Base-by-base conservation (phyloP, 2,113 vertebrate genomes). In the Fukomys damarensis region DNA sequence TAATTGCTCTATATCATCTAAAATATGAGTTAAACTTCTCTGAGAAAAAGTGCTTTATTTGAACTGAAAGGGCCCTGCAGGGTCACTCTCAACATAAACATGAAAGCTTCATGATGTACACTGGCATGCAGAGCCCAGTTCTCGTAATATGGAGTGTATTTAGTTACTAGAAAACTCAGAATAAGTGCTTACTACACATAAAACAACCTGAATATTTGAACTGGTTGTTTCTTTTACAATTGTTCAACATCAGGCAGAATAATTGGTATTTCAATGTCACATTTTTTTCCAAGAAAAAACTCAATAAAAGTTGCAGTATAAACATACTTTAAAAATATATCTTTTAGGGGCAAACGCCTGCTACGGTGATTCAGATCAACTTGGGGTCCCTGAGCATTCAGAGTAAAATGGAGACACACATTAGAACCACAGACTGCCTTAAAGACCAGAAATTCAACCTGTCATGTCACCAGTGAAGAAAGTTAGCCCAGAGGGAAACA, bases 401-500 rank as follows among this genome's bases (percentile, higher is more conserved):
- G 22, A 68, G 5, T 83, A 96, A 82, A n/a, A 20, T 14, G 70
- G 24, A 94, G 70, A 63, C 79, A 85, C 13, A 6, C 35, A 65
- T 38, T 84, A 70, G n/a, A 88, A 84, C 5, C 59, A 10, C 7
- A 24, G 59, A 38, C 59, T 95, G 52, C 3, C 22, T 77, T 59
- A 41, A 41, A 59, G 35, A 81, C 5, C 41, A 82, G 66, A 13
- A 43, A 43, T 68, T 86, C 46, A 58, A 52, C 28, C 19, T n/a
- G 89, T 86, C 66, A 61, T 90, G 59, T 86, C 12, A 86, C 6
- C 74, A 82, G 24, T 58, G 41, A 93, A 84, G 58, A 86, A 86
- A 81, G 84, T 46, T 43, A 90, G 74, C 43, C 28, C 43, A 86
- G 28, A 90, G 20, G 24, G 30, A 43, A 79, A 77, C 13, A 86